Evolutionary conservation across 92 coral and sea anemone genomes (phyloP), one percentile per base, ranked within the genome.

Genomic region (Virgularia gustaviana): DNA sequence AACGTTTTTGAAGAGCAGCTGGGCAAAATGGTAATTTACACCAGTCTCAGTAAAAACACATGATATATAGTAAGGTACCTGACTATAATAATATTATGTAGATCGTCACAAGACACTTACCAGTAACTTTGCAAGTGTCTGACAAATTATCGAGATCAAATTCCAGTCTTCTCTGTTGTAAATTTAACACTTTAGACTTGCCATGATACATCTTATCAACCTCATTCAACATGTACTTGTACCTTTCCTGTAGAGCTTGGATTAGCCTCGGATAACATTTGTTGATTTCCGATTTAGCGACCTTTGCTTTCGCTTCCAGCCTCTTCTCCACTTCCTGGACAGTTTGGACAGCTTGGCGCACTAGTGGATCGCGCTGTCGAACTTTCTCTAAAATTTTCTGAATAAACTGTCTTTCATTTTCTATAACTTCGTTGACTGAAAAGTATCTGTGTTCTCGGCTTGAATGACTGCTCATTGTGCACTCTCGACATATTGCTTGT

Each of bases 401-500:
- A 63, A 92, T 89, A 58, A 68, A 72, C 57, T 79, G 78, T 1
- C 96, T 85, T 59, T 92, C 96, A 36, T 89, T 92, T 72, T 92
- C 98, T 47, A 92, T 89, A 24, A 96, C 90, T 49, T 92, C 98
- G 19, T 88, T 82, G n/a, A 92, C 78, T 76, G 88, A 91, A 65
- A 87, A 87, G 86, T 92, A 92, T 55, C 90, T 90, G 79, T 92
- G 98, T 51, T 88, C 89, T n/a, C 88, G 88, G 18, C 96, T 86
- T 5, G 96, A 89, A 72, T 92, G 98, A 6, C 87, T 84, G 3
- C 96, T 88, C 98, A 92, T 92, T 7, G 98, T 92, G 56, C 98
- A 92, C 22, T 92, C 98, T 22, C 98, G 92, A 76, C 98, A 92
- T 74, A 92, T 92, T 51, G 98, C 94, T 75, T 92, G 94, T 15